Percentiles rank a stretch among this genome's conserved stretches.
Conservation (phyloP, 2,797 vertebrate genomes). For the Serranus cabrilla region DNA sequence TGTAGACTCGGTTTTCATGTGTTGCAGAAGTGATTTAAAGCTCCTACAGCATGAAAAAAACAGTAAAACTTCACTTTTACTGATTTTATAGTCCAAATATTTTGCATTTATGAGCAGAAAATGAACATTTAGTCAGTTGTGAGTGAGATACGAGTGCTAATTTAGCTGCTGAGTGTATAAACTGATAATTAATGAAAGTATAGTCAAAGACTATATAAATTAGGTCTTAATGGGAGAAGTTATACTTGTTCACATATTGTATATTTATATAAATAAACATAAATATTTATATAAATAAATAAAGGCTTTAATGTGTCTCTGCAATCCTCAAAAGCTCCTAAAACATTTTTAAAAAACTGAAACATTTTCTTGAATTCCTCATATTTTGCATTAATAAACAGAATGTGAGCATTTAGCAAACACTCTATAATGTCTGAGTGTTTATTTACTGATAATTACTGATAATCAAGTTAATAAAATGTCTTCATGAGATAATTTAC, state of each 20-base stretch:
- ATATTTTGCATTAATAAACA: too few species aligned
- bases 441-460: too few species aligned
- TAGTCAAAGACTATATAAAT: not conserved
- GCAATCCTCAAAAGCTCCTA: too few species aligned
- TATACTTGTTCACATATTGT: not conserved
- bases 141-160: too few species aligned
- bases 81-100: not conserved
- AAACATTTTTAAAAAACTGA: too few species aligned
- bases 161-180: not conserved
- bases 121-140: not conserved
- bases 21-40: not conserved
- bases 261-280: not conserved
- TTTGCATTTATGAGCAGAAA: not conserved
- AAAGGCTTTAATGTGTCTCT: too few species aligned
- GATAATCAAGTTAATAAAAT: too few species aligned
- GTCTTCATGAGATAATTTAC: too few species aligned
- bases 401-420: too few species aligned
- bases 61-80: not conserved
- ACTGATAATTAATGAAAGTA: not conserved
- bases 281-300: not conserved
- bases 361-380: too few species aligned
- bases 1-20: not conserved
- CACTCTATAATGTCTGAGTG: too few species aligned
- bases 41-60: not conserved
- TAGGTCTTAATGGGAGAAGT: not conserved